A percentile compares a stretch with the other conserved stretches of the same genome.
These are phyloP conservation scores for Drosophila nigromelanica DNA, from an alignment of 1,140 invertebrate species.

Conservation along the genomic window DNA sequence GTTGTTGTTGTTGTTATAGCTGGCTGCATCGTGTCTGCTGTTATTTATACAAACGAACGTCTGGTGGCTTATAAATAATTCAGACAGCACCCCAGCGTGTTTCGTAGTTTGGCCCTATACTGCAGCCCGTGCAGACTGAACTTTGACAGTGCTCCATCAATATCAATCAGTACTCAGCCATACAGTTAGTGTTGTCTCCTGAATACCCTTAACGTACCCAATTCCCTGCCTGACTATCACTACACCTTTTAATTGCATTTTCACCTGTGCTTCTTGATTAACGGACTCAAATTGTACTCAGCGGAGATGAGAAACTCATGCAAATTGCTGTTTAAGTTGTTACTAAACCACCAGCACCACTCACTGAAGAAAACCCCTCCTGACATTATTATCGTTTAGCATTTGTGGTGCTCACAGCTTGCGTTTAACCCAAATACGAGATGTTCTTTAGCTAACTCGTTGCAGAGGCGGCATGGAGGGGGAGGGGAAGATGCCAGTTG, in stretches of 20 bases:
- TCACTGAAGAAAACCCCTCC: not conserved
- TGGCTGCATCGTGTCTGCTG: constrained; percentile 54
- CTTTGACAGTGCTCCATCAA: constrained; percentile 52
- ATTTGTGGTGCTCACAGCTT: constrained; percentile 42
- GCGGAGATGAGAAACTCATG: constrained; percentile 52
- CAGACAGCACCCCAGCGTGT: constrained; percentile 45
- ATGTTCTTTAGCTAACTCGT: constrained; percentile 4
- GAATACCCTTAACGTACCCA: not conserved
- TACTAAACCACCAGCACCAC: not conserved
- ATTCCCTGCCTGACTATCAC: not conserved
- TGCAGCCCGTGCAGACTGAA: constrained; percentile 41
- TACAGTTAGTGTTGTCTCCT: not conserved
- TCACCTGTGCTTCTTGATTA: constrained; percentile 49
- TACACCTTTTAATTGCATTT: constrained; percentile 36
- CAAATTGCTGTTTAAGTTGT: constrained; percentile 22
- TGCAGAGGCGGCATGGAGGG: no score
- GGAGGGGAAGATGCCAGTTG: constrained; percentile 21
- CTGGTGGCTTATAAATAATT: constrained; percentile 72
- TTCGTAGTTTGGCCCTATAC: not conserved
- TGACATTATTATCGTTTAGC: constrained; percentile 25
- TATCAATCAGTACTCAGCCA: constrained; percentile 29
- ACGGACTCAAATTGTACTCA: constrained; percentile 41
- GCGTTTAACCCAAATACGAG: constrained; percentile 61
- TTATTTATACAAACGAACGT: constrained; percentile 58
- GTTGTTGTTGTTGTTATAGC: constrained; percentile 29